Conservation (phyloP, 2,113 vertebrate genomes). For the Sprattus sprattus region DNA sequence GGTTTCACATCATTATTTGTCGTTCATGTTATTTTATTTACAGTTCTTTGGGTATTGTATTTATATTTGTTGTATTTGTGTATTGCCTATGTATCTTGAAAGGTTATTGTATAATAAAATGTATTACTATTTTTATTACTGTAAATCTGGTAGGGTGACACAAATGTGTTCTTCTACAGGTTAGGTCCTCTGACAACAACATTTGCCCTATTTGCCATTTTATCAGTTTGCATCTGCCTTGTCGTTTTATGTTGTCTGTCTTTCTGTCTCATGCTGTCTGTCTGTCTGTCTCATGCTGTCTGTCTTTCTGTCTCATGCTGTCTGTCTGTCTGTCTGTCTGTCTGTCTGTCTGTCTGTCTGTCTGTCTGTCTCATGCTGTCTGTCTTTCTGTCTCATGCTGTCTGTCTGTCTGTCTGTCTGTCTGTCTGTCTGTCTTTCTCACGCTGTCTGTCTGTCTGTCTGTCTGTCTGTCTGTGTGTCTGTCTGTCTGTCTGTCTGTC, state of each 20-base stretch:
- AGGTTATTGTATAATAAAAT: too few species aligned
- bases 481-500: background rate
- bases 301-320: background rate
- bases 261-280: background rate
- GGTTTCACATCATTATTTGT: too few species aligned
- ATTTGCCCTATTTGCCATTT: too few species aligned
- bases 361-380: background rate
- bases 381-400: background rate
- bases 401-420: constrained; percentile 3
- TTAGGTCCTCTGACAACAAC: too few species aligned
- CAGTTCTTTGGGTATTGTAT: too few species aligned
- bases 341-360: background rate
- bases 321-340: background rate
- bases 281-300: background rate
- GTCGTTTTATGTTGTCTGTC: background rate
- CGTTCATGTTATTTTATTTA: too few species aligned
- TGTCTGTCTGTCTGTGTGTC: background rate
- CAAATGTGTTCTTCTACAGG: too few species aligned
- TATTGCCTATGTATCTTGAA: too few species aligned
- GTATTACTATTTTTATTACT: too few species aligned
- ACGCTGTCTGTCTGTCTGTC: background rate
- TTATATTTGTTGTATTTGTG: too few species aligned
- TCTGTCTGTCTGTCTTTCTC: constrained; percentile 6
- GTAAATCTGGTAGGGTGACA: too few species aligned
- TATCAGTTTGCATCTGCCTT: background rate